Base-by-base conservation (phyloP, 2,113 vertebrate species). In the Phylloscopus trochilus region DNA sequence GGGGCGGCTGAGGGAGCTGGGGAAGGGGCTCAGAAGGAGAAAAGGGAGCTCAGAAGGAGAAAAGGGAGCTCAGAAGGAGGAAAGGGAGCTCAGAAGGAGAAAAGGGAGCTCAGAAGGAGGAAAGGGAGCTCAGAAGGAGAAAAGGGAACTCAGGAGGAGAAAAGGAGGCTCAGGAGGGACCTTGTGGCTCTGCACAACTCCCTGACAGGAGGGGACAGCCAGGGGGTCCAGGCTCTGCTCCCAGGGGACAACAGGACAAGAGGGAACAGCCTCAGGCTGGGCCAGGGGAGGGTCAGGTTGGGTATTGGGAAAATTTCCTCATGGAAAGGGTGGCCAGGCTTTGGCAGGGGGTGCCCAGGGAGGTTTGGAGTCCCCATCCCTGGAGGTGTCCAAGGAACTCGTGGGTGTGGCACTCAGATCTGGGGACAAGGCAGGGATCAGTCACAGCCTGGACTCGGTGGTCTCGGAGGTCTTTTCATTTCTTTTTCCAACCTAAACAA, bases 191-290 rank as follows among this genome's bases (percentile, higher is more conserved):
- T 77, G 72, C 13, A 35, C 31, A 67, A 11, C 3, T 9, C 74
- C n/a, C n/a, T 39, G 58, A 18, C 17, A 37, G 22, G 51, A 81
- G 23, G 18, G 43, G 7, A 11, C 31, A 72, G 51, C 35, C 47
- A 0, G n/a, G n/a, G n/a, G n/a, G n/a, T n/a, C n/a, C n/a, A n/a
- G 60, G 70, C 8, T 66, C 12, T 51, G 72, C 60, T 31, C 76
- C 17, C 86, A 64, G 58, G 51, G 67, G 12, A 58, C 43, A 88
- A 2, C 43, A 44, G 68, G 86, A 67, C 7, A 23, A 6, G 39
- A 46, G 60, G 44, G 35, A 44, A 59, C 0, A 0, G 22, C 55
- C 44, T 28, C 18, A 27, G 4, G 46, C 1, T 33, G 63, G 6
- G 2, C 35, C 66, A 60, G 55, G 30, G 9, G 15, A 69, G 17